These are phyloP conservation scores for Todiramphus saurophagus DNA, from an alignment of 2,113 vertebrate species.

Conservation along the genomic window DNA sequence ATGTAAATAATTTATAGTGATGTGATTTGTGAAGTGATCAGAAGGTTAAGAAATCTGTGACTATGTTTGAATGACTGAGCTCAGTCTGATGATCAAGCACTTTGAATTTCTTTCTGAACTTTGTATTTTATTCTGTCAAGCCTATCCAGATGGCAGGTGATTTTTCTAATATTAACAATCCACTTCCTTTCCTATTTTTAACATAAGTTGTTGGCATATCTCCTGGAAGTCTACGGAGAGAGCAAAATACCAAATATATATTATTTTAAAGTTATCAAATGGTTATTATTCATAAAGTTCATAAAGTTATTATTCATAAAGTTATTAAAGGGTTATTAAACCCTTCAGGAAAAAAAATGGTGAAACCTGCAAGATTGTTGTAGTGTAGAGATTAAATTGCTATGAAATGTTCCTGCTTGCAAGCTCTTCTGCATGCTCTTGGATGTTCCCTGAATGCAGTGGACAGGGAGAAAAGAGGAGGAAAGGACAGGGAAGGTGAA, in stretches of 20 bases:
- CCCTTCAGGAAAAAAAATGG: fast-evolving
- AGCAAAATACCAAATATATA: not conserved
- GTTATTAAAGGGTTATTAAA: no score
- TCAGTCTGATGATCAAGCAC: not conserved
- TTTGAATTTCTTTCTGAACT: not conserved
- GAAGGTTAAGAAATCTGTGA: not conserved
- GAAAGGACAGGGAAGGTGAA: not conserved
- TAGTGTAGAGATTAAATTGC: not conserved
- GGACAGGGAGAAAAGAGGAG: not conserved
- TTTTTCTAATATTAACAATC: not conserved
- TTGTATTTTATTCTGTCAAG: not conserved
- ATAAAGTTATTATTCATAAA: no score
- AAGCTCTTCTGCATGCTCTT: not conserved
- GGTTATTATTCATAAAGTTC: no score
- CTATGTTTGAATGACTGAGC: not conserved
- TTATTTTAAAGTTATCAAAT: not conserved
- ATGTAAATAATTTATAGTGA: not conserved
- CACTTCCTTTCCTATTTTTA: not conserved
- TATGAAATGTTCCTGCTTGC: not conserved
- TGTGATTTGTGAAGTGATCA: not conserved
- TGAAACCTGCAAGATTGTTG: not conserved
- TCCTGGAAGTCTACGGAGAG: not conserved
- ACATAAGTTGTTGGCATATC: not conserved
- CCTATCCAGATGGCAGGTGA: not conserved
- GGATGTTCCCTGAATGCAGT: not conserved